Conservation (phyloP, 2,888 invertebrate species). For the Pollenia griseotomentosa region DNA sequence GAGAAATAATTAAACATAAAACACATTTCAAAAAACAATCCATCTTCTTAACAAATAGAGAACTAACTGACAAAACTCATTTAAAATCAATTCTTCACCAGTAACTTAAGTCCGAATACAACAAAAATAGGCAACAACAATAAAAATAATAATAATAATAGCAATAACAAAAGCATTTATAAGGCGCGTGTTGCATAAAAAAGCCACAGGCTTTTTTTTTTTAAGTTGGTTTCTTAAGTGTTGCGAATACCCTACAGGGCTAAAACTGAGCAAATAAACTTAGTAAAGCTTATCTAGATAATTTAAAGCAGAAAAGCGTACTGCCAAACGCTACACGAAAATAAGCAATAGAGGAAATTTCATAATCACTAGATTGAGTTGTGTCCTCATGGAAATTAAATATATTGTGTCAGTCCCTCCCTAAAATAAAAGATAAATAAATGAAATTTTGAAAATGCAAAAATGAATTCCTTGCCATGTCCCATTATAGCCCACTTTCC, state of each 20-base stretch:
- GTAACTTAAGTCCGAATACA: constrained; percentile 29
- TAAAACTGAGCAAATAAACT: no score
- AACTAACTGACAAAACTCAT: constrained; percentile 69
- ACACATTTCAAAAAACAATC: constrained; percentile 50
- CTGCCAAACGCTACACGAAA: no score
- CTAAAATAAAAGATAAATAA: no score
- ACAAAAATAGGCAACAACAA: constrained; percentile 8
- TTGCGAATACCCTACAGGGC: background rate
- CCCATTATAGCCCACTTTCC: no score
- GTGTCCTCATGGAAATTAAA: no score
- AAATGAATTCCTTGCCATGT: no score
- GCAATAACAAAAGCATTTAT: constrained; percentile 43
- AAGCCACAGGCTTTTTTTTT: constrained; percentile 33
- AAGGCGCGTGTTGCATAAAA: constrained; percentile 59
- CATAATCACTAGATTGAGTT: no score
- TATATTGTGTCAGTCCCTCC: no score
- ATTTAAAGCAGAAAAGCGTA: no score
- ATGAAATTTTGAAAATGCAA: no score
- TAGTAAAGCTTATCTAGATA: no score
- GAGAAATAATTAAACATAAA: constrained; percentile 20
- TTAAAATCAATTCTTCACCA: constrained; percentile 72
- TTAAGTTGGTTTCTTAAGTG: background rate
- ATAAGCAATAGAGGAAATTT: no score
- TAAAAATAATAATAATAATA: constrained; percentile 28
- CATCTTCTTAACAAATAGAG: constrained; percentile 53